Evolutionary conservation across 2,888 invertebrate species (phyloP).

Genomic region (Argyra leucocephala): DNA sequence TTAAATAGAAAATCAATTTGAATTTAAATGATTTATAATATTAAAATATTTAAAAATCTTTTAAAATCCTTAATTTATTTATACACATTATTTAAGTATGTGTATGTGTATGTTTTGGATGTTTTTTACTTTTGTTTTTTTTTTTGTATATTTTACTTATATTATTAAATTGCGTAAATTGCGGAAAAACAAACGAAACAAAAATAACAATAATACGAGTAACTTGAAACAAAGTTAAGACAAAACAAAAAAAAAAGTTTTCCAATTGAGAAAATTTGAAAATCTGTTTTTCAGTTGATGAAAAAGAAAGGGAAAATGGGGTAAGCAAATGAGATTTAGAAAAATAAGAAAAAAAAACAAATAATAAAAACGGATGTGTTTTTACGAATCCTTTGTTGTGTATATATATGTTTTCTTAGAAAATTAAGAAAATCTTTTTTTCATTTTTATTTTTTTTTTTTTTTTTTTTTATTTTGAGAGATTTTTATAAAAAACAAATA

Average conservation of each 20-base stretch:
- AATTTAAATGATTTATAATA: conserved; percentile 6
- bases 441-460: too few species aligned
- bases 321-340: too few species aligned
- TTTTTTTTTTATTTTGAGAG: too few species aligned
- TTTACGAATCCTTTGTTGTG: too few species aligned
- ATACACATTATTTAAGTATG: too few species aligned
- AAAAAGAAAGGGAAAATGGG: too few species aligned
- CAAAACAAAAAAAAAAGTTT: not conserved
- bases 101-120: not conserved
- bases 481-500: too few species aligned
- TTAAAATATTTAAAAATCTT: not conserved
- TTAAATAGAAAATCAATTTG: not conserved
- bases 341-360: too few species aligned
- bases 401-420: too few species aligned
- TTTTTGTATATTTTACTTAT: not conserved
- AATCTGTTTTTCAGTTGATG: not conserved
- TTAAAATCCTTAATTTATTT: too few species aligned
- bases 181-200: not conserved
- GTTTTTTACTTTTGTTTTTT: not conserved
- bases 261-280: not conserved
- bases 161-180: conserved; percentile 1
- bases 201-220: not conserved
- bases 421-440: too few species aligned
- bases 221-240: not conserved
- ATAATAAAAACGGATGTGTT: too few species aligned